Conservation (phyloP, 2,113 vertebrate species). For the Sialia sialis region DNA sequence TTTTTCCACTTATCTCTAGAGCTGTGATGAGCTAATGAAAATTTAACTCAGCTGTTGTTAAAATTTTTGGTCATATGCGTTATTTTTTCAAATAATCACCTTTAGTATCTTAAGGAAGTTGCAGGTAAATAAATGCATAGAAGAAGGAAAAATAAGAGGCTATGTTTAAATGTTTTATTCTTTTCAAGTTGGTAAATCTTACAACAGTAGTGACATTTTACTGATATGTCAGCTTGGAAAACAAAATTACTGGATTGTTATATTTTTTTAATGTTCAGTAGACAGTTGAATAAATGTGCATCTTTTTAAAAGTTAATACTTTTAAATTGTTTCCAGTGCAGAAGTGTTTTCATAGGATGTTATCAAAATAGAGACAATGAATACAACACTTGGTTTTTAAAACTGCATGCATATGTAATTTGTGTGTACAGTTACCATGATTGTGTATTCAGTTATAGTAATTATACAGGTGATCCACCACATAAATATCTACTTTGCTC, state of each 20-base stretch:
- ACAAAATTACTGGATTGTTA: neutral
- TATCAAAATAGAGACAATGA: neutral
- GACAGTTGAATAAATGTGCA: neutral
- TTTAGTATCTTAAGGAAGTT: neutral
- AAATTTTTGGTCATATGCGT: neutral
- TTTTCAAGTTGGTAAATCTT: neutral
- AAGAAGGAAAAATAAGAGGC: neutral
- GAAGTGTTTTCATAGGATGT: neutral
- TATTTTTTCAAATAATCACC: conserved; percentile 22
- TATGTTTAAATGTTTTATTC: neutral
- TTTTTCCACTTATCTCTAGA: neutral
- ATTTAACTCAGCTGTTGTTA: neutral
- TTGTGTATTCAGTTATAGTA: conserved; percentile 25
- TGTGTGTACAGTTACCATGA: conserved; percentile 33
- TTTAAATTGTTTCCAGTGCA: neutral
- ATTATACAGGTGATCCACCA: conserved; percentile 15
- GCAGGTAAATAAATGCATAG: neutral
- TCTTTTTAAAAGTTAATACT: neutral
- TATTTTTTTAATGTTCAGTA: conserved; percentile 56
- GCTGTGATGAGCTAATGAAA: neutral
- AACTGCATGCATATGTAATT: conserved; percentile 36
- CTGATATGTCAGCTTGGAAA: neutral
- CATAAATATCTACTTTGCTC: neutral
- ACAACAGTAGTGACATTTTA: neutral
- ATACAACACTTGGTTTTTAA: conserved; percentile 10